Evolutionary conservation across 2,113 vertebrate genomes (phyloP), one percentile per base, ranked within the genome.

Genomic region (Callopanchax toddi): DNA sequence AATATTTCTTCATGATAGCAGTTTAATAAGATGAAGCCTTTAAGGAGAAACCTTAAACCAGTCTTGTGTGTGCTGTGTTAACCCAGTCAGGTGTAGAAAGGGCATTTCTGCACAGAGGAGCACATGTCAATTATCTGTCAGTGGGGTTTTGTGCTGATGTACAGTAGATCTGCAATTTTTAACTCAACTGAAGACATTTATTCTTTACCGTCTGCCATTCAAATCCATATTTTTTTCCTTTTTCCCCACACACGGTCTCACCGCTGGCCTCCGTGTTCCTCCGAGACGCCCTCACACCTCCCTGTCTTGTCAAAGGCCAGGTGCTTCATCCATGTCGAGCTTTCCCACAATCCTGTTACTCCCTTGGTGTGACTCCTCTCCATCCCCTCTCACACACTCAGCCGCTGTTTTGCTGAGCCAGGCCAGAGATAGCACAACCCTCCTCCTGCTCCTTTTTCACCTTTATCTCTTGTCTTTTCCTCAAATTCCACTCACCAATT

Each of bases 391-490:
- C 49, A 25, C 51, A 54, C 46, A 32, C 46, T n/a, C 25, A 71
- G 34, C 55, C 34, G 11, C 18, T 6, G 56, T 77, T 78, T 57
- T 54, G 68, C 78, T 86, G 61, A 78, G 66, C 22, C 48, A 7
- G 20, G 51, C 48, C 57, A 34, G 34, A 74, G 57, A 23, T 6
- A 46, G 51, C 37, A 6, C 50, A 58, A 57, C 59, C 76, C 55
- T 45, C 53, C 45, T 18, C 7, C 45, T 39, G 29, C 63, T 72
- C 52, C 53, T 68, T 67, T 60, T 71, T 64, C 76, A 74, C 58
- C 75, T 71, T 69, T 79, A 81, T 84, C 75, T 65, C 55, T 51
- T 36, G 60, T 66, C 76, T 57, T 42, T 58, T 20, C 50, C 48
- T 67, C 58, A 74, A 79, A 81, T 67, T 77, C 66, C 55, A 56